phyloP scores from a whole-genome alignment of 2,888 invertebrate species.

The Lutraria lutraria region DNA sequence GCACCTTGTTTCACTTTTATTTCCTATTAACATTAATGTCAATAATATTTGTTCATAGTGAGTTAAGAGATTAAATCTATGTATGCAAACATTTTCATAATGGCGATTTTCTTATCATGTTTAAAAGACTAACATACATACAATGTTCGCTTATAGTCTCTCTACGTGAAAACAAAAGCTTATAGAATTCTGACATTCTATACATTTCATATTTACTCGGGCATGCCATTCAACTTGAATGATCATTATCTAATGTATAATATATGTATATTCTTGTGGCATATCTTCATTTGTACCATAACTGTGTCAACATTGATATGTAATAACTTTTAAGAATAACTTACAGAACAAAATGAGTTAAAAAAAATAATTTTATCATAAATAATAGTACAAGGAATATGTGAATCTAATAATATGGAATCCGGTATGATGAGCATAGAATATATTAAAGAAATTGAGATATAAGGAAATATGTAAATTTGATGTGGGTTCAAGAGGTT shows the following conservation, averaged over 20 bases:
- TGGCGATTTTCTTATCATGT: conserved; percentile 55
- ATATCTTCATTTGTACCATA: neutral
- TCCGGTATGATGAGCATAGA: no score
- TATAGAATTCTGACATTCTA: conserved; percentile 38
- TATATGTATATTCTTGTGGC: neutral
- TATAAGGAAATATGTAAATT: no score
- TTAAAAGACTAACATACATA: conserved; percentile 25
- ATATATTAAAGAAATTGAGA: no score
- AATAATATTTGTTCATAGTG: conserved; percentile 48
- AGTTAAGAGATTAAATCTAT: conserved; percentile 54
- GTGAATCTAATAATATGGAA: no score
- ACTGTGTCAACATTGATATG: neutral
- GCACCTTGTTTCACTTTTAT: conserved; percentile 34
- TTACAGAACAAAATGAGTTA: no score
- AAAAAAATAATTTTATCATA: no score
- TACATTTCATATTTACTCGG: conserved; percentile 42
- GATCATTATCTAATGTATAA: neutral
- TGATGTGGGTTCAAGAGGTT: no score
- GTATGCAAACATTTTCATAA: conserved; percentile 50
- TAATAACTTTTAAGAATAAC: no score
- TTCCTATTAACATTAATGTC: conserved; percentile 41
- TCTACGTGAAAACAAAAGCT: conserved; percentile 49
- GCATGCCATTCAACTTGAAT: conserved; percentile 20
- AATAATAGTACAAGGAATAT: no score
- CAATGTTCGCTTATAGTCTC: conserved; percentile 18